Evolutionary conservation across 2,888 invertebrate species (phyloP).

Genomic region (Melolontha melolontha): DNA sequence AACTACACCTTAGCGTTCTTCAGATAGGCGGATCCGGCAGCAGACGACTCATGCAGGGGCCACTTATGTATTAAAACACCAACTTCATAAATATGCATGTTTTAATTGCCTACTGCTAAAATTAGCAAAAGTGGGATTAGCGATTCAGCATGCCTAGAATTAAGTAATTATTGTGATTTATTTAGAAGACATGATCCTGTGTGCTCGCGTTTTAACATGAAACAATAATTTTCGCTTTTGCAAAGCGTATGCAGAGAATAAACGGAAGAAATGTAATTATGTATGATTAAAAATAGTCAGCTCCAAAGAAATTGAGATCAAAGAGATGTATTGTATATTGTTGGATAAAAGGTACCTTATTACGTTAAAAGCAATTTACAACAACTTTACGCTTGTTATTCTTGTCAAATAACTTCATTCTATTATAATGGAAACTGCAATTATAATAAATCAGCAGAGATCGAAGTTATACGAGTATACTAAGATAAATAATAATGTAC

Average conservation of each 20-base stretch:
- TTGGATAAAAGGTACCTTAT: no score
- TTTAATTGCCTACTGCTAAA: conserved; percentile 54
- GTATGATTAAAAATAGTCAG: neutral
- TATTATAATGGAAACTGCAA: no score
- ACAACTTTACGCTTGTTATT: no score
- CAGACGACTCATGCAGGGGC: conserved; percentile 44
- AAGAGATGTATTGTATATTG: neutral
- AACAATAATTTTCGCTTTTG: neutral
- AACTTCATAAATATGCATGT: conserved; percentile 54
- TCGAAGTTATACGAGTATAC: no score
- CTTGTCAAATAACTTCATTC: no score
- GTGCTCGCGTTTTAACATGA: conserved; percentile 4
- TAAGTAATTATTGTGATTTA: conserved; percentile 54
- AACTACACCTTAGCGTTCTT: conserved; percentile 53
- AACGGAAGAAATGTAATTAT: conserved; percentile 9
- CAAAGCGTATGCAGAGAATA: no score
- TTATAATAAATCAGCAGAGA: no score
- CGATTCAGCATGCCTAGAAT: conserved; percentile 52
- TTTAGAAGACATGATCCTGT: conserved; percentile 38
- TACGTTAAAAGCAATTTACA: no score
- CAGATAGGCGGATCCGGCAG: conserved; percentile 42
- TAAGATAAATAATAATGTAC: no score
- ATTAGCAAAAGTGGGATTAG: conserved; percentile 53
- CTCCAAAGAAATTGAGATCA: neutral
- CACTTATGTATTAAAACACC: conserved; percentile 53